A percentile compares a stretch with the other conserved stretches of the same genome.
phyloP scores from a whole-genome alignment of 2,113 vertebrate genomes.

The Motacilla alba region DNA sequence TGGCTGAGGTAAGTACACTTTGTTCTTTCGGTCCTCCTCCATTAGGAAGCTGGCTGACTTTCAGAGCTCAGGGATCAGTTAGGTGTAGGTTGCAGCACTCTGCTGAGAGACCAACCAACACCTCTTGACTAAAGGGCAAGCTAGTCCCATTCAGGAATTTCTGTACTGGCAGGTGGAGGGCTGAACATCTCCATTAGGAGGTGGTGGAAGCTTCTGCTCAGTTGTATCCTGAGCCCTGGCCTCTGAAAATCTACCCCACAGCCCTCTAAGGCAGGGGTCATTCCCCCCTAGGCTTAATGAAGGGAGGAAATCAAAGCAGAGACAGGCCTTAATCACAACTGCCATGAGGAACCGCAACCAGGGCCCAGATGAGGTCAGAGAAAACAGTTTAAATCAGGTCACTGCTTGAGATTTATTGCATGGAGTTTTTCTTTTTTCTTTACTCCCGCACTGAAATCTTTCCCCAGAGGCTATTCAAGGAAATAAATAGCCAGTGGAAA shows the following conservation, averaged over 20 bases:
- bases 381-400: slow-evolving; percentile 55
- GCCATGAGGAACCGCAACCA: background rate
- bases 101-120: background rate
- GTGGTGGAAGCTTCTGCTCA: background rate
- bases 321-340: background rate
- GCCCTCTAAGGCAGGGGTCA: background rate
- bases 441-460: slow-evolving; percentile 34
- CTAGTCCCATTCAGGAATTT: background rate
- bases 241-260: background rate
- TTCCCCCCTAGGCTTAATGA: background rate
- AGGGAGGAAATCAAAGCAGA: background rate
- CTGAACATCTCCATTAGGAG: background rate
- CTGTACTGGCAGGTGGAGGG: background rate
- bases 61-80: background rate
- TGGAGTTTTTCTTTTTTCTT: slow-evolving; percentile 46
- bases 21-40: background rate
- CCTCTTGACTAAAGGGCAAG: background rate
- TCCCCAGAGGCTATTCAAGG: slow-evolving; percentile 65
- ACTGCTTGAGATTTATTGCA: slow-evolving; percentile 41
- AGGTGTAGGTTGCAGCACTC: background rate
- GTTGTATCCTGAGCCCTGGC: background rate
- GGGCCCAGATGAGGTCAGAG: background rate
- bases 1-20: background rate
- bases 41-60: background rate
- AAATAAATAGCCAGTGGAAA: slow-evolving; percentile 66